phyloP scores from a whole-genome alignment of 2,113 vertebrate genomes.

The Stigmatopora nigra region DNA sequence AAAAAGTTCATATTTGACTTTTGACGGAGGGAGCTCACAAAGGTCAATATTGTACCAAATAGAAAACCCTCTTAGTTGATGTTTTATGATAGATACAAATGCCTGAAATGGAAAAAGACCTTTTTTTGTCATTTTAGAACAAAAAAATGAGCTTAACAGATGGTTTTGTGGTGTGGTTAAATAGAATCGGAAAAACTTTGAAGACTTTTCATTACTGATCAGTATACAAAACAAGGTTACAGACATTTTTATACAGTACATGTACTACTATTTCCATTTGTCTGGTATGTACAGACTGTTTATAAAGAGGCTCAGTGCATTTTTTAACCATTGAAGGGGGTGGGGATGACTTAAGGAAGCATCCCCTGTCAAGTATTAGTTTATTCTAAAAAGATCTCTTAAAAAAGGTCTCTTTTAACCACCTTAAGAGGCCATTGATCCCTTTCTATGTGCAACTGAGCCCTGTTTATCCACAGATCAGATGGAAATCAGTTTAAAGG shows the following conservation, averaged over 20 bases:
- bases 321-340: slow-evolving; percentile 1
- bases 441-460: not conserved
- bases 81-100: not conserved
- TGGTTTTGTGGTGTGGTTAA: not conserved
- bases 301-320: not conserved
- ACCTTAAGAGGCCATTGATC: slow-evolving; percentile 12
- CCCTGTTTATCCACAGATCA: slow-evolving; percentile 7
- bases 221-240: not conserved
- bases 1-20: not conserved
- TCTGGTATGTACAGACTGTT: too few species aligned
- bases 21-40: not conserved
- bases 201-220: not conserved
- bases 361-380: slow-evolving; percentile 18
- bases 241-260: not conserved
- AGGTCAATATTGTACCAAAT: not conserved
- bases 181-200: not conserved
- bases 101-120: not conserved
- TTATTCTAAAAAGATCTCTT: slow-evolving; percentile 20
- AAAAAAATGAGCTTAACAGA: not conserved
- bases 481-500: not conserved
- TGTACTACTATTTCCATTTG: not conserved
- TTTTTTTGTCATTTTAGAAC: not conserved
- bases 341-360: slow-evolving; percentile 16
- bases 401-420: slow-evolving; percentile 16
- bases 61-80: not conserved